phyloP scores from a whole-genome alignment of 1,140 invertebrate genomes.

The Sitophilus oryzae region DNA sequence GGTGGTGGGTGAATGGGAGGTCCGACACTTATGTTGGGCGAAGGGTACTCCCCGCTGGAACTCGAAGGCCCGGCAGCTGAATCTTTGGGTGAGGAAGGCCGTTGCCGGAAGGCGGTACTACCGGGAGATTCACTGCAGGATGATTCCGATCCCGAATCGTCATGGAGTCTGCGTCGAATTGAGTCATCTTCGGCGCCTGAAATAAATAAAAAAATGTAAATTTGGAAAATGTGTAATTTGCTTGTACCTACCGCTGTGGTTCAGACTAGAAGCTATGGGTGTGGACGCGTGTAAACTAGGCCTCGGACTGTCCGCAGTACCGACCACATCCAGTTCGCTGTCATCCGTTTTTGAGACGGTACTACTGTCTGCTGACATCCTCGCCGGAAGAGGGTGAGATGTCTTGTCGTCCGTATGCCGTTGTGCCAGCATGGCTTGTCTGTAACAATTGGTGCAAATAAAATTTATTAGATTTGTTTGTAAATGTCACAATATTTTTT shows the following conservation, averaged over 20 bases:
- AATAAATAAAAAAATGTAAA: conserved; percentile 16
- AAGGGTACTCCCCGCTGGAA: conserved; percentile 58
- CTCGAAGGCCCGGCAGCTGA: conserved; percentile 49
- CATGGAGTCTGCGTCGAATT: conserved; percentile 51
- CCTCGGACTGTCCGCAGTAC: conserved; percentile 68
- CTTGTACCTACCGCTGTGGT: conserved; percentile 36
- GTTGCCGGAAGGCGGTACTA: conserved; percentile 54
- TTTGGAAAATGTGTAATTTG: too few relatives aligned
- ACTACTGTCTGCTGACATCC: conserved; percentile 44
- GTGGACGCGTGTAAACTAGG: conserved; percentile 44
- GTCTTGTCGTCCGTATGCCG: conserved; percentile 50
- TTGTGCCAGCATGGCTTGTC: conserved; percentile 76
- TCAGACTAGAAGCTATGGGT: conserved; percentile 35
- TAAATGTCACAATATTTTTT: too few relatives aligned
- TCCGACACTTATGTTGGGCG: conserved; percentile 80
- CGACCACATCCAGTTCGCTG: conserved; percentile 81
- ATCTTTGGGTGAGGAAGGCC: conserved; percentile 50
- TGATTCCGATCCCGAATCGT: conserved; percentile 60
- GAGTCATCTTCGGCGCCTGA: conserved; percentile 42
- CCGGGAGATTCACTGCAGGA: conserved; percentile 57
- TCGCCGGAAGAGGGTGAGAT: conserved; percentile 45
- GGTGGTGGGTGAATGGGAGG: conserved; percentile 80
- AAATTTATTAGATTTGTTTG: conserved; percentile 27
- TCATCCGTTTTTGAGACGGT: conserved; percentile 65
- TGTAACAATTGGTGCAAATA: conserved; percentile 48